Evolutionary conservation across 2,797 vertebrate species (phyloP).

Genomic region (Anabacerthia variegaticeps): DNA sequence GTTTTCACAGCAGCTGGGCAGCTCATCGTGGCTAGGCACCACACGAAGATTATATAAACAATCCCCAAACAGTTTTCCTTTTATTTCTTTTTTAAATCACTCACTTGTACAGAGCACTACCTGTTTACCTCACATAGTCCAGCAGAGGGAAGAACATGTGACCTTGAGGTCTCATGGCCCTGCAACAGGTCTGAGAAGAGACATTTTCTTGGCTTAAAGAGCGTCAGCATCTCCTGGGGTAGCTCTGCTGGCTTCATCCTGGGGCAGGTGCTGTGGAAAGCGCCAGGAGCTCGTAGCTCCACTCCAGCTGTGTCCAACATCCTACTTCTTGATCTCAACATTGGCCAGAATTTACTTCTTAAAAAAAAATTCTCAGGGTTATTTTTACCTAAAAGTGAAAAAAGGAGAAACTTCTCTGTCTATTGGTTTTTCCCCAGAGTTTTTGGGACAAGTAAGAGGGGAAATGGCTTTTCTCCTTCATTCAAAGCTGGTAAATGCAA

Average conservation of each 20-base stretch:
- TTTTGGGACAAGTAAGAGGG: neutral
- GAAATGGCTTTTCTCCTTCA: neutral
- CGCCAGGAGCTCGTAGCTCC: fast-evolving
- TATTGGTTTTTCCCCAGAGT: neutral
- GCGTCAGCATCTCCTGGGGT: neutral
- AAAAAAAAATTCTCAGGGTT: neutral
- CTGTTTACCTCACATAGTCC: neutral
- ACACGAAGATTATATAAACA: neutral
- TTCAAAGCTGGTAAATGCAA: neutral
- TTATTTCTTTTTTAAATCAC: neutral
- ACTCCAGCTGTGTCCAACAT: neutral
- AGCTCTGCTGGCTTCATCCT: neutral
- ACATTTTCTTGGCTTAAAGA: neutral
- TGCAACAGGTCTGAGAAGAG: neutral
- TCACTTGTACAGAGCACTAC: neutral
- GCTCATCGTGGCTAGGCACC: neutral
- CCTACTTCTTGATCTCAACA: neutral
- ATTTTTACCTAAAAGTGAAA: constrained; percentile 48
- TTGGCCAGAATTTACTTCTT: neutral
- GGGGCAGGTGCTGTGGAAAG: neutral
- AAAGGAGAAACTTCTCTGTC: constrained; percentile 36
- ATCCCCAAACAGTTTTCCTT: neutral
- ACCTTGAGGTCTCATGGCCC: fast-evolving
- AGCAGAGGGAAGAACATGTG: neutral
- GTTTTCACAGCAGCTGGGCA: neutral